Evolutionary conservation across 2,888 invertebrate genomes (phyloP), one percentile per base, ranked within the genome.

Genomic region (Drosophila nigritarsus): DNA sequence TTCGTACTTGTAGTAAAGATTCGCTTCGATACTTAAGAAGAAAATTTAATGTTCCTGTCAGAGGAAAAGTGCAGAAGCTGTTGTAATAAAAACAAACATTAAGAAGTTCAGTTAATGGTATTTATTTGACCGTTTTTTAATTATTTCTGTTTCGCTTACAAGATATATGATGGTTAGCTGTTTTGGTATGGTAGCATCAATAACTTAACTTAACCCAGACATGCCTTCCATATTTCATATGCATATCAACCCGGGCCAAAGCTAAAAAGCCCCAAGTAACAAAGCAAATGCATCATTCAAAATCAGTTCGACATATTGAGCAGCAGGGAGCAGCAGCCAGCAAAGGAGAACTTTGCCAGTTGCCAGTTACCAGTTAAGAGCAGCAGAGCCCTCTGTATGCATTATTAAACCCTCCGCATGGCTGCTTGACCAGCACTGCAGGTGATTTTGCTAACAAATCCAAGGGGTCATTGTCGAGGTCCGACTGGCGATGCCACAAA

Each of bases 391-490:
- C 67, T 77, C 74, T 83, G 72, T 70, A 77, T 89, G 75, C 61
- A 89, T 82, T 84, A 84, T 87, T 83, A 73, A 85, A 84, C 73
- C 63, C 75, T 58, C 55, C 67, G 67, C 71, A 65, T 63, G 63
- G 73, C 49, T 72, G 60, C 62, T 64, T 42, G 51, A 63, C 29
- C 65, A 50, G 67, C 85, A 73, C 85, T 84, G 85, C 85, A 89
- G 85, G 85, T 87, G 85, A 89, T 89, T 87, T 82, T 70, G 85
- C 87, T 89, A 79, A 85, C 84, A 83, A 81, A 76, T 67, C 63
- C 49, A 48, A 45, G 72, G 76, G 78, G 78, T 78, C 78, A 78
- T 71, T 78, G 54, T 59, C 64, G 64, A 48, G 69, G 48, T 62
- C 36, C 62, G 38, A 34, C n/a, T 18, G 73, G 36, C 60, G 36